These are phyloP conservation scores for Pangasius larnaudii DNA, from an alignment of 2,797 vertebrate genomes.

Conservation along the genomic window DNA sequence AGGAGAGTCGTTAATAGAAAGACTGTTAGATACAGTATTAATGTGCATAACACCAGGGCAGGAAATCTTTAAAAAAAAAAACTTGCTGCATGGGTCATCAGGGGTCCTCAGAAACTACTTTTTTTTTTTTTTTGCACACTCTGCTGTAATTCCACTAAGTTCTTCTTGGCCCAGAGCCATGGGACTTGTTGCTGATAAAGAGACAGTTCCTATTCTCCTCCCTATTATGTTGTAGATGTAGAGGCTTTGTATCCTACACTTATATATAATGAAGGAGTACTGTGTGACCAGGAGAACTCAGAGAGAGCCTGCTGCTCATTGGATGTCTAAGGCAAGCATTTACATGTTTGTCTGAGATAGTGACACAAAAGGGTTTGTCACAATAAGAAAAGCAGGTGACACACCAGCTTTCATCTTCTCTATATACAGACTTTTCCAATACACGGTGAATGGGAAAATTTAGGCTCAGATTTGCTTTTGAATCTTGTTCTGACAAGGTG, in stretches of 20 bases:
- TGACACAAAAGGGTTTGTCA: conserved; percentile 4
- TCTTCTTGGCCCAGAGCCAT: conserved; percentile 41
- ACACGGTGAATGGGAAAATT: neutral
- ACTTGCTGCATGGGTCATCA: neutral
- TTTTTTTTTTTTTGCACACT: conserved; percentile 1
- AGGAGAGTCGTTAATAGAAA: neutral
- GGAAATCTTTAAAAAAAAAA: neutral
- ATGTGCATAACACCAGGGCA: neutral
- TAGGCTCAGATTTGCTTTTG: conserved; percentile 65
- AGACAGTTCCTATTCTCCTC: conserved; percentile 48
- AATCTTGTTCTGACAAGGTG: conserved; percentile 66
- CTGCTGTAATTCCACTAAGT: conserved; percentile 42
- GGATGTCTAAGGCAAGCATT: conserved; percentile 39
- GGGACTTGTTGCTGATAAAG: conserved; percentile 50
- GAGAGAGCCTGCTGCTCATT: conserved; percentile 32
- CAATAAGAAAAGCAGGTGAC: conserved; percentile 25
- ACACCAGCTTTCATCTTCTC: conserved; percentile 9
- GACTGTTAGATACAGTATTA: neutral
- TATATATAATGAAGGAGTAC: conserved; percentile 52
- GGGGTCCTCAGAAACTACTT: neutral
- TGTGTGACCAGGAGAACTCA: conserved; percentile 13
- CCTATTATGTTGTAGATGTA: conserved; percentile 51
- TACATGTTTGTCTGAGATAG: conserved; percentile 34
- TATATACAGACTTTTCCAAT: neutral
- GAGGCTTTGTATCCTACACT: conserved; percentile 45